Base-by-base conservation (phyloP, 2,888 invertebrate species). In the Folsomia candida region DNA sequence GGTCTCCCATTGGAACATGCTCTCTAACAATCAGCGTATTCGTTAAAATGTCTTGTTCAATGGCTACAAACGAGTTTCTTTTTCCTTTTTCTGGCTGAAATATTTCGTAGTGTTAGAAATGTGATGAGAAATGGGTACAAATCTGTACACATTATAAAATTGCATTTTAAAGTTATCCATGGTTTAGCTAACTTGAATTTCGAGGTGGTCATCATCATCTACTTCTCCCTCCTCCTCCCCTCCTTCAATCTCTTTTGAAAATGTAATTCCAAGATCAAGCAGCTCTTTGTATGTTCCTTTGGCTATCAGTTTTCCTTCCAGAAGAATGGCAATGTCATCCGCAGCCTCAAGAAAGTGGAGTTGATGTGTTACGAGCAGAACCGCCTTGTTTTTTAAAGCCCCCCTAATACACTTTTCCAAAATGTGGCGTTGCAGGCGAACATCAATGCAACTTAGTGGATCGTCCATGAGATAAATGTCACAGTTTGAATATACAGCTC, bases 381-480 rank as follows among this genome's bases (percentile, higher is more conserved):
- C 57, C 11, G 67, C 64, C 51, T 73, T 76, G 26, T 70, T 57
- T 25, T 68, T 47, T 4, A 79, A 62, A 22, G 76, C 51, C 9
- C 70, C 75, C 1, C 58, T 26, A n/a, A 78, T 71, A 20, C 76
- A 75, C 14, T 75, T 71, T 29, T 76, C 64, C 57, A 78, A 68
- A 4, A 79, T 72, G 4, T 71, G 62, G 0, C 72, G 65, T 6
- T 64, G 73, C 11, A 75, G 74, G 11, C 68, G 64, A 9, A 72
- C 65, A 51, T 79, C 79, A 11, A 79, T 75, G 51, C 71, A 71
- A 18, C 68, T 70, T 6, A 78, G 24, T 0, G 74, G 74, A 67
- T 78, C 78, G 61, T 78, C 78, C 57, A 78, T 51, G 4, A 78
- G 47, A 70, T 72, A 76, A 11, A 78, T 73, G 14, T 78, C 71